A percentile compares a stretch with the other conserved stretches of the same genome.
Conservation (phyloP, 2,113 vertebrate genomes). For the Picathartes gymnocephalus region DNA sequence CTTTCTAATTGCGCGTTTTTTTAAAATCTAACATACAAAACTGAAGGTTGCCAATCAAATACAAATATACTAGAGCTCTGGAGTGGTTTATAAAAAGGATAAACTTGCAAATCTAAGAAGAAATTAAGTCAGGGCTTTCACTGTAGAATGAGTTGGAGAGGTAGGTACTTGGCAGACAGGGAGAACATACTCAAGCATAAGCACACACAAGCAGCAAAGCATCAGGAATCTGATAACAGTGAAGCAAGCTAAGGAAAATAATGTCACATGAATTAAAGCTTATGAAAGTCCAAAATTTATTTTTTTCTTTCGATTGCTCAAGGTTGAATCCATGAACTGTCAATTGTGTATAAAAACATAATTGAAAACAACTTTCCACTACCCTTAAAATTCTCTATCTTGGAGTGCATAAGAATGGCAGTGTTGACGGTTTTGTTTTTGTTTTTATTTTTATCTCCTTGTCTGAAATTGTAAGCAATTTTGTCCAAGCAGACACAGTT, state of each 20-base stretch:
- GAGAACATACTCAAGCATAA: not conserved
- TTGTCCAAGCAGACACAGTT: not conserved
- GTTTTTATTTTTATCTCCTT: not conserved
- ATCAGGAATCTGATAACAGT: not conserved
- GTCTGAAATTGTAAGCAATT: not conserved
- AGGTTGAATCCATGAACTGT: not conserved
- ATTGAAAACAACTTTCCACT: not conserved
- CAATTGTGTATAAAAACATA: not conserved
- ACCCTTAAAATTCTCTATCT: not conserved
- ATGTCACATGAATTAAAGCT: not conserved
- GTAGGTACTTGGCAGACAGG: not conserved
- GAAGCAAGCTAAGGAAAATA: not conserved
- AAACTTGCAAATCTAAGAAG: not conserved
- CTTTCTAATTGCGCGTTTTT: not conserved
- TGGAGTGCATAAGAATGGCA: not conserved
- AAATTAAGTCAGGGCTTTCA: not conserved
- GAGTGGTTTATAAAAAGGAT: not conserved
- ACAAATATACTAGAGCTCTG: not conserved
- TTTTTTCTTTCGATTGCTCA: not conserved
- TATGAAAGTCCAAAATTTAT: not conserved
- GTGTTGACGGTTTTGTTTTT: not conserved
- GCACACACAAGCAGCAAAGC: not conserved
- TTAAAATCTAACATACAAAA: not conserved
- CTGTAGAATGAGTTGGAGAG: not conserved
- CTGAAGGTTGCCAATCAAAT: constrained; percentile 7